Percentiles rank a stretch among this genome's conserved stretches.
Evolutionary conservation across 2,797 vertebrate genomes (phyloP).

Genomic region (Dallia pectoralis): DNA sequence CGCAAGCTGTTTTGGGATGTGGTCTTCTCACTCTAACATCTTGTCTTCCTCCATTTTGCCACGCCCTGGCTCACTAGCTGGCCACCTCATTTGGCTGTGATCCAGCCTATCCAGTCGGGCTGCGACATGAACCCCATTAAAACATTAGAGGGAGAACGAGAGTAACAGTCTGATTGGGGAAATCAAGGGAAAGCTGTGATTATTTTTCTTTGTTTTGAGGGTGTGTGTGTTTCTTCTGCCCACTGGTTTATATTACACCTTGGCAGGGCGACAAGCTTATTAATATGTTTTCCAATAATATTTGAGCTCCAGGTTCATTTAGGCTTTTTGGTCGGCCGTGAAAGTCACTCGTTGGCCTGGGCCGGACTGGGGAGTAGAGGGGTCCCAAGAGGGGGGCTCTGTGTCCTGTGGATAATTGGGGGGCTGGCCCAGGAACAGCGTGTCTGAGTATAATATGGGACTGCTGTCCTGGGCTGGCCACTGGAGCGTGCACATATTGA

Average conservation of each 20-base stretch:
- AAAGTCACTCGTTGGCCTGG: slow-evolving; percentile 66
- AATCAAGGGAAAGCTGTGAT: slow-evolving; percentile 12
- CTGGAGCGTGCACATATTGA: slow-evolving; percentile 77
- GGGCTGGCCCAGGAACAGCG: slow-evolving; percentile 56
- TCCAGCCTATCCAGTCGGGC: slow-evolving; percentile 49
- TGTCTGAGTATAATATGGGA: slow-evolving; percentile 71
- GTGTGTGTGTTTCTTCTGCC: slow-evolving; percentile 42
- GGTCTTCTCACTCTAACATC: neutral
- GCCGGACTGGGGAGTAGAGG: slow-evolving; percentile 38
- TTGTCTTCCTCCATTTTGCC: slow-evolving; percentile 34
- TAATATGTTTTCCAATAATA: slow-evolving; percentile 78
- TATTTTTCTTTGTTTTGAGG: slow-evolving; percentile 47
- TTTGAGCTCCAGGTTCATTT: slow-evolving; percentile 75
- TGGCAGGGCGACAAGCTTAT: slow-evolving; percentile 76
- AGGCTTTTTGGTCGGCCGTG: slow-evolving; percentile 71
- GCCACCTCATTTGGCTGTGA: neutral
- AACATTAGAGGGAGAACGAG: slow-evolving; percentile 54
- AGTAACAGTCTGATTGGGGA: neutral
- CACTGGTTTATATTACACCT: slow-evolving; percentile 57
- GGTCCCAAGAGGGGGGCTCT: slow-evolving; percentile 58
- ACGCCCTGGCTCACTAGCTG: slow-evolving; percentile 43
- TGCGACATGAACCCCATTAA: slow-evolving; percentile 52
- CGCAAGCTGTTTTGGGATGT: slow-evolving; percentile 57
- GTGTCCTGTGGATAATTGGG: slow-evolving; percentile 64
- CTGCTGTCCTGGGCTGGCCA: slow-evolving; percentile 47